Conservation (phyloP, 2,797 vertebrate genomes). For the Heteromormyrus szaboi region DNA sequence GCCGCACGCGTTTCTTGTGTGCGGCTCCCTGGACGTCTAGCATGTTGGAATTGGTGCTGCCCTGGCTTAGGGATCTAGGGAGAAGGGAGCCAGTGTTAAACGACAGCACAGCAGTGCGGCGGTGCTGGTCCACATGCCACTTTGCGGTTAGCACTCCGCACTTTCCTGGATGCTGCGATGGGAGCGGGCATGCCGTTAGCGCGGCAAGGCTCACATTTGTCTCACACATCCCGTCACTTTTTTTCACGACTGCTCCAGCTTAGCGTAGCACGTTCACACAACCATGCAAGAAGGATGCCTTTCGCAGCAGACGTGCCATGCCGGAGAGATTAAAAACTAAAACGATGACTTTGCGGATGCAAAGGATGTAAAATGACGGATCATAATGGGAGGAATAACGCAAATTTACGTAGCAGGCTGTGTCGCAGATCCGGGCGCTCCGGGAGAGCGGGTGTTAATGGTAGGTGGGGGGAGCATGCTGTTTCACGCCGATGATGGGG, state of each 20-base stretch:
- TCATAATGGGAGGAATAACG: background rate
- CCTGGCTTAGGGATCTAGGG: conserved; percentile 86
- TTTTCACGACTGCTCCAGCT: background rate
- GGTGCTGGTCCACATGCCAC: background rate
- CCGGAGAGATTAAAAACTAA: conserved; percentile 36
- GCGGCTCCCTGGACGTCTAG: conserved; percentile 85
- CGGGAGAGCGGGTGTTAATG: conserved; percentile 44
- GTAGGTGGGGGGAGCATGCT: conserved; percentile 42
- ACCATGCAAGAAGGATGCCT: conserved; percentile 52
- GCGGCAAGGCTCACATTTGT: background rate
- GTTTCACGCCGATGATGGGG: conserved; percentile 45
- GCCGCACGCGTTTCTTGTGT: conserved; percentile 86
- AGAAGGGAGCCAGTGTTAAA: background rate
- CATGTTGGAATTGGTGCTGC: conserved; percentile 96
- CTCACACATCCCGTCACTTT: background rate
- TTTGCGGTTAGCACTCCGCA: background rate
- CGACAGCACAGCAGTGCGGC: background rate
- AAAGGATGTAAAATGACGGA: background rate
- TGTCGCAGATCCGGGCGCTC: conserved; percentile 19
- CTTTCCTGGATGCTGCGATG: background rate
- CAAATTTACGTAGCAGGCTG: background rate
- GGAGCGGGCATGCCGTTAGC: background rate
- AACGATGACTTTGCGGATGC: background rate
- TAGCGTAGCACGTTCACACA: conserved; percentile 41
- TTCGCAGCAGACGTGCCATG: conserved; percentile 47